phyloP scores from a whole-genome alignment of 2,797 vertebrate species.

The Alca torda region DNA sequence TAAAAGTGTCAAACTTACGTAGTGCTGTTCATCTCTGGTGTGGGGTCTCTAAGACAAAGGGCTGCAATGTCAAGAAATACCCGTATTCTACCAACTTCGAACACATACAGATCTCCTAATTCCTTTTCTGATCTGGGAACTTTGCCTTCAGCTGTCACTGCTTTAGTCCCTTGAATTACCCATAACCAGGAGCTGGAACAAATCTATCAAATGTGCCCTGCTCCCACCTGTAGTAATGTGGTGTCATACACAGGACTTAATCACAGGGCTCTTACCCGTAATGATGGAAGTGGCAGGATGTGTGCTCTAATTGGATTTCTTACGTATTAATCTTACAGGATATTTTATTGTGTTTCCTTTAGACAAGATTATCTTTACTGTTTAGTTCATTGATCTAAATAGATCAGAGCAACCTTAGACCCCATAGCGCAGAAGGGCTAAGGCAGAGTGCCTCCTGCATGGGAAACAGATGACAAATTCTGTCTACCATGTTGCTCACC shows the following conservation, averaged over 20 bases:
- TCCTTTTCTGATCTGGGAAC: neutral
- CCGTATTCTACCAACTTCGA: neutral
- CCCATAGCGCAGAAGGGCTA: neutral
- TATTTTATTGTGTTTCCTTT: neutral
- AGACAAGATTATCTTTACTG: neutral
- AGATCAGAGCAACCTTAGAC: neutral
- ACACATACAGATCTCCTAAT: neutral
- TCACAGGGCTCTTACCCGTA: neutral
- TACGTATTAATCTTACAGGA: neutral
- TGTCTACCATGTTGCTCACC: neutral
- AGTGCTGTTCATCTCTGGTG: neutral
- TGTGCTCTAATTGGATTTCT: neutral
- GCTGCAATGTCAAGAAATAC: neutral
- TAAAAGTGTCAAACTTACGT: constrained; percentile 66
- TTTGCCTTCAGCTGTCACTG: neutral
- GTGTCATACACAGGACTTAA: neutral
- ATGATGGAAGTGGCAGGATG: neutral
- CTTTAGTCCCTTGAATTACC: neutral
- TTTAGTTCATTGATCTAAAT: neutral
- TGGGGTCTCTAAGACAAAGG: neutral
- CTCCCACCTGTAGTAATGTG: neutral
- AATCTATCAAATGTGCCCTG: neutral
- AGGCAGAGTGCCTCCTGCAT: neutral
- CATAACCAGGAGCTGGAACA: neutral
- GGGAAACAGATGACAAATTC: neutral